phyloP scores from a whole-genome alignment of 2,113 vertebrate species.

The Lagopus leucura region DNA sequence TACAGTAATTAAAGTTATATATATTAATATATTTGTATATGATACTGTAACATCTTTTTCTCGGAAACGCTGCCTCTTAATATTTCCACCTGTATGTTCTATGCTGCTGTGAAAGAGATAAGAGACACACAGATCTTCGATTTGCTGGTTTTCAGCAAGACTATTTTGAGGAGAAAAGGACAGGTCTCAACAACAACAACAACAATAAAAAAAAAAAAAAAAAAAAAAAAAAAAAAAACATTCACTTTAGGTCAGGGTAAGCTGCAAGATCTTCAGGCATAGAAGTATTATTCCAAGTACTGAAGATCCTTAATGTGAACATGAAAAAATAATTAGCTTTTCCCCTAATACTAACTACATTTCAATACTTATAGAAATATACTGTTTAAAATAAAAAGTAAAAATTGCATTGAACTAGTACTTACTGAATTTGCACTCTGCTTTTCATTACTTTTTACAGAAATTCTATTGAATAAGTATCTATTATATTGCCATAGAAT shows the following conservation, averaged over 20 bases:
- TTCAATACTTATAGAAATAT: constrained; percentile 22
- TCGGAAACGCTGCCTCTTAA: not conserved
- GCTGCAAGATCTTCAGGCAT: not conserved
- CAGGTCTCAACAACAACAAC: no score
- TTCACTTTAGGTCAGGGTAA: not conserved
- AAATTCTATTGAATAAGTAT: constrained; percentile 33
- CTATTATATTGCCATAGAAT: not conserved
- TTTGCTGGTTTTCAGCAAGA: not conserved
- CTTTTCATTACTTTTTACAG: constrained; percentile 15
- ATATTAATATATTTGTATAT: not conserved
- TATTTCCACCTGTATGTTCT: not conserved
- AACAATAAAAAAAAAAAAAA: no score
- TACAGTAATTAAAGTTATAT: not conserved
- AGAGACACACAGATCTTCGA: not conserved
- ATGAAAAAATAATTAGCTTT: constrained; percentile 8
- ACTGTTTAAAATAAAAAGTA: not conserved
- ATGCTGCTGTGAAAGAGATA: not conserved
- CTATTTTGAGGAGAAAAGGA: not conserved
- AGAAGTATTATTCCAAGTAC: not conserved
- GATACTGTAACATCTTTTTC: not conserved
- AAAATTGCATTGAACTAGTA: not conserved
- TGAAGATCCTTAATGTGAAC: not conserved
- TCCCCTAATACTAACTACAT: not conserved
- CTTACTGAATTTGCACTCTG: not conserved
- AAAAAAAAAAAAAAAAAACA: not conserved